Conservation (phyloP, 2,888 invertebrate species). For the Pelosia muscerda region DNA sequence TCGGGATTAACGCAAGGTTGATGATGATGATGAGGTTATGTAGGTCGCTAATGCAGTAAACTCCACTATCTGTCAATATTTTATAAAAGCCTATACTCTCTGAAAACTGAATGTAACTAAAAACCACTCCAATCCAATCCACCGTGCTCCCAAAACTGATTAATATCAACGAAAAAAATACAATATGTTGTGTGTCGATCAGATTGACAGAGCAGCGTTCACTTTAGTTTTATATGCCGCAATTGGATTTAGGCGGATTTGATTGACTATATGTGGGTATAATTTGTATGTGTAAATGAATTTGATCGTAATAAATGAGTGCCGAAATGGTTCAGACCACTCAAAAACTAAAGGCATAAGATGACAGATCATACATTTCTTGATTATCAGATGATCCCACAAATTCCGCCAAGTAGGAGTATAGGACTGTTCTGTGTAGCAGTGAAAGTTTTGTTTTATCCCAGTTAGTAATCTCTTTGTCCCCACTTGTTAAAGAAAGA, state of each 20-base stretch:
- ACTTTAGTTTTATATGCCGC: slow-evolving; percentile 29
- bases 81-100: neutral
- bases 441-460: no score
- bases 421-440: no score
- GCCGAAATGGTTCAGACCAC: neutral
- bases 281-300: neutral
- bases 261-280: neutral
- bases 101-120: neutral
- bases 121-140: neutral
- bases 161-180: slow-evolving; percentile 39
- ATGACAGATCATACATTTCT: no score
- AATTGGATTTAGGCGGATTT: slow-evolving; percentile 1
- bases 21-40: no score
- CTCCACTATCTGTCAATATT: no score
- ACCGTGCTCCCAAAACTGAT: slow-evolving; percentile 27
- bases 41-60: no score
- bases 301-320: neutral
- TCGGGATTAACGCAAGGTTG: no score
- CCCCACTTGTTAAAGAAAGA: no score
- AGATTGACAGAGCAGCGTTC: slow-evolving; percentile 3
- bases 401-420: no score
- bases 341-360: no score
- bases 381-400: no score
- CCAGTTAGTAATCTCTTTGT: no score
- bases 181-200: neutral